These are phyloP conservation scores for Cinara cedri DNA, from an alignment of 2,888 invertebrate genomes.

Conservation along the genomic window DNA sequence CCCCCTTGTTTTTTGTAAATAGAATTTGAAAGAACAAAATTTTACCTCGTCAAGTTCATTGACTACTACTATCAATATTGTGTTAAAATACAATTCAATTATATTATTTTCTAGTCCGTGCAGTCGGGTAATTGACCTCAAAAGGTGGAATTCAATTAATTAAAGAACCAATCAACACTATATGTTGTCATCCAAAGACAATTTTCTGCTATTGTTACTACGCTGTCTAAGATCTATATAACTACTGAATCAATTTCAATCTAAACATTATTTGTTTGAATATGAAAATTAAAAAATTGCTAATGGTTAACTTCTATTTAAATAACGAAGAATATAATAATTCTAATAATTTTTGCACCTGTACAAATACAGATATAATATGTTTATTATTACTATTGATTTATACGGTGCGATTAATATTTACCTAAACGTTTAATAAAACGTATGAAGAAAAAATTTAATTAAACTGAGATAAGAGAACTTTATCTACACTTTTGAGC, in stretches of 20 bases:
- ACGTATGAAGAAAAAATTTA: neutral
- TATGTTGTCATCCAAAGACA: neutral
- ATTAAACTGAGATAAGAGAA: slow-evolving; percentile 24
- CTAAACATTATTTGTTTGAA: neutral
- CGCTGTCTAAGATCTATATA: neutral
- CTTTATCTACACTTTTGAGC: slow-evolving; percentile 5
- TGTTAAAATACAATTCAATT: slow-evolving; percentile 19
- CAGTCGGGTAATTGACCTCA: slow-evolving; percentile 19
- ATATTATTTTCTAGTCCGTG: neutral
- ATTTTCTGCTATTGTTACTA: neutral
- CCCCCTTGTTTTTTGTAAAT: neutral
- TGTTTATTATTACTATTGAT: slow-evolving; percentile 8
- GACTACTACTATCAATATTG: slow-evolving; percentile 17
- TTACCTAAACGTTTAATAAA: slow-evolving; percentile 7
- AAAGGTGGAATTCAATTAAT: slow-evolving; percentile 27
- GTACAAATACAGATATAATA: too few relatives aligned
- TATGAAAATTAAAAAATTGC: too few relatives aligned
- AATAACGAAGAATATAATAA: too few relatives aligned
- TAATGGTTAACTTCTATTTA: too few relatives aligned
- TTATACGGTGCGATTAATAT: neutral
- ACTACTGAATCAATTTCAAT: neutral
- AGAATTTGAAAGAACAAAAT: neutral
- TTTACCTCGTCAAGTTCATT: slow-evolving; percentile 8
- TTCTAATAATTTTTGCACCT: too few relatives aligned
- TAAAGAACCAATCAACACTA: slow-evolving; percentile 7